Base-by-base conservation (phyloP, 2,888 invertebrate species). In the Octodonta nipae region DNA sequence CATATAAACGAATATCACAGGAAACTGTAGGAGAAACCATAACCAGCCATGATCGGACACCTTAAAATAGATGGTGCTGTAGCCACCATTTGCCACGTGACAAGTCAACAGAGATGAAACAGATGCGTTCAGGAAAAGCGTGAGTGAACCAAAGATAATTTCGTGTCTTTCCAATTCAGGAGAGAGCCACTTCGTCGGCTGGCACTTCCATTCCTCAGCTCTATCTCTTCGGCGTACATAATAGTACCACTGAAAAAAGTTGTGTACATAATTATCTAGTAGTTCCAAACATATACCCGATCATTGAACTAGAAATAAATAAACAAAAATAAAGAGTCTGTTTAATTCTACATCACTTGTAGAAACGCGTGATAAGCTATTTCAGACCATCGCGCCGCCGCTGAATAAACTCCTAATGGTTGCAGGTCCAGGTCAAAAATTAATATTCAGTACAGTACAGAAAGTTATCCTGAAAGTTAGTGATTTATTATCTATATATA, bases 181-280 rank as follows among this genome's bases (percentile, higher is more conserved):
- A 1, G 71, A 58, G 7, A 80, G 47, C 71, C 75, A 80, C 41
- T 75, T 76, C 25, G 65, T 65, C 0, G 79, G 80, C 50, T 81
- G 81, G 41, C 78, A 74, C 60, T 81, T 81, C 80, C 81, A 81
- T 42, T 75, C 73, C 30, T 73, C 63, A 0, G 79, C 65, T 5
- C 58, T 49, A 46, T 77, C 70, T 1, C 72, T 60, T 50, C 70
- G 68, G 2, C 67, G 64, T 12, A 78, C 64, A 57, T 79, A 81
- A 58, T 73, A 80, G 51, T 76, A 76, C 76, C 77, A 79, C 77
- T 80, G 65, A 24, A n/a, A n/a, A n/a, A n/a, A n/a, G n/a, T n/a
- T n/a, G n/a, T n/a, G n/a, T n/a, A n/a, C n/a, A n/a, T n/a, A n/a
- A n/a, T n/a, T n/a, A n/a, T n/a, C n/a, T n/a, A n/a, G n/a, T n/a